Evolutionary conservation across 2,113 vertebrate genomes (phyloP), one percentile per base, ranked within the genome.

Genomic region (Lanius ludovicianus): DNA sequence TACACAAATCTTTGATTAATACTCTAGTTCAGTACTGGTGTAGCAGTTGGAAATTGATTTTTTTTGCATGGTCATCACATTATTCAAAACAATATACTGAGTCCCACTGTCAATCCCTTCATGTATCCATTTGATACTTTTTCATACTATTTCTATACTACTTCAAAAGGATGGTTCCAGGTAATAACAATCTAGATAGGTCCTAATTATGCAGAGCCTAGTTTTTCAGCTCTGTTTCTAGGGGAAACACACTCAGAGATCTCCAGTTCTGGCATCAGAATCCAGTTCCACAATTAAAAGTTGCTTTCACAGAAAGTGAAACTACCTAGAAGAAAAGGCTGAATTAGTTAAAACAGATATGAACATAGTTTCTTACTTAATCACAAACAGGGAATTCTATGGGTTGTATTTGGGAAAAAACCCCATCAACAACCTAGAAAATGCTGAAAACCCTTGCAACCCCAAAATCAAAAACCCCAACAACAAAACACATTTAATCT

Each of bases 221-320:
- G 20, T 19, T 88, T 75, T 84, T 41, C 55, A 81, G 3, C 25
- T 59, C 6, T 28, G 1, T 23, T 63, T 84, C 22, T 46, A 13
- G 8, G 35, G 14, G 31, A 68, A 77, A 3, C 1, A 0, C 20
- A 24, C 10, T 33, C 16, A 68, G 21, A 52, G 0, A 2, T 46
- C 22, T 24, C 2, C 20, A n/a, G 13, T 31, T 68, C 22, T 68
- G 27, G 11, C 22, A 57, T 21, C 12, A 59, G 22, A 68, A 64
- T 74, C 74, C 23, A 50, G 7, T 31, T 69, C 27, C 35, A 63
- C 10, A 39, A 22, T 30, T 15, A 73, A n/a, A 75, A 90, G 22
- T 37, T 13, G 59, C 6, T 73, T 73, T 22, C 9, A 41, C 4
- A 31, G 27, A 53, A 71, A 24, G 1, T 57, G 23, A 84, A 80